Conservation (phyloP, 2,888 invertebrate species). For the Nephrotoma guestfalica region DNA sequence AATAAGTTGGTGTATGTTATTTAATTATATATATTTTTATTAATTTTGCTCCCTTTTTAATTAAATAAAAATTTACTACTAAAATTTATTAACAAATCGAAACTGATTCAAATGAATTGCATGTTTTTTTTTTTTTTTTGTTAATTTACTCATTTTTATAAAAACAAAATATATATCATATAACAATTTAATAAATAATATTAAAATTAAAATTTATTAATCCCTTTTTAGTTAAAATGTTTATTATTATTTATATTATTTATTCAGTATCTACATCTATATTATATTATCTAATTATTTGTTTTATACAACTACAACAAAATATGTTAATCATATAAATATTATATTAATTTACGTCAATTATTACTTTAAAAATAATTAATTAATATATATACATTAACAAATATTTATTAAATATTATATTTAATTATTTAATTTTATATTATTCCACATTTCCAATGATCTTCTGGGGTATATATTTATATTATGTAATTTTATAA, state of each 20-base stretch:
- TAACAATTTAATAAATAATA: not conserved
- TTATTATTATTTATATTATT: not conserved
- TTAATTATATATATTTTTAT: not conserved
- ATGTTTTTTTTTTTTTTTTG: not conserved
- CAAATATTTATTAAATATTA: not conserved
- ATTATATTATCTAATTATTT: not conserved
- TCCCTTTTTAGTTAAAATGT: not conserved
- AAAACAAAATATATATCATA: not conserved
- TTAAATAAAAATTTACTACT: not conserved
- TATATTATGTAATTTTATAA: constrained; percentile 1
- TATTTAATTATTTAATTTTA: not conserved
- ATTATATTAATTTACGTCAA: not conserved
- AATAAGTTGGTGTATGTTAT: not conserved
- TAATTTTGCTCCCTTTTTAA: not conserved
- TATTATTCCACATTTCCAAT: constrained; percentile 19
- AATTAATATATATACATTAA: not conserved
- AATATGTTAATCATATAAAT: not conserved
- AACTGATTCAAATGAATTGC: not conserved
- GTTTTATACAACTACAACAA: not conserved
- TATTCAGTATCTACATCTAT: not conserved
- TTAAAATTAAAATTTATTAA: not conserved
- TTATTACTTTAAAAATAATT: not conserved
- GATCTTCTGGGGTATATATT: constrained; percentile 14
- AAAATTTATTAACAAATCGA: not conserved
- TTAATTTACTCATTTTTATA: not conserved